Base-by-base conservation (phyloP, 2,888 invertebrate genomes). In the Pherbina coryleti region DNA sequence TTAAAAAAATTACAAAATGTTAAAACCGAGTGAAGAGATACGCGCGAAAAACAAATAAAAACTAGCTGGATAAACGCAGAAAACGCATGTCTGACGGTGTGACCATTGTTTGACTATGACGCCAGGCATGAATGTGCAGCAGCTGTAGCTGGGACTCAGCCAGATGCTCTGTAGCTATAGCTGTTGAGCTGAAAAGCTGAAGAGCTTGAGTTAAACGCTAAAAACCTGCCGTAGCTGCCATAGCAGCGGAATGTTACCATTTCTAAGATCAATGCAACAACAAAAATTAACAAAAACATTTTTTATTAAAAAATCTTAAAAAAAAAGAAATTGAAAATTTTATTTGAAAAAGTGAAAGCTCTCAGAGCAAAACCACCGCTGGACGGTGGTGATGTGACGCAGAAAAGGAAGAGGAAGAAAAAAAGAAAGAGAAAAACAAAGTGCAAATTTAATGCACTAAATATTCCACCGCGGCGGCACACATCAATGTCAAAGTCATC, bases 181-280 rank as follows among this genome's bases (percentile, higher is more conserved):
- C 70, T 66, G 53, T 19, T 31, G 17, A 28, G 60, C 64, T 71
- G 53, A 22, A 31, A 14, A 44, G 22, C 51, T 25, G 25, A 7
- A 53, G 70, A 70, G 44, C 67, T 67, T 11, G 44, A 14, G 75
- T 76, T 81, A 78, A 82, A 70, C 66, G 76, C 78, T 64, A 62
- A 5, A 49, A 74, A 44, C 25, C 74, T 62, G 64, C 51, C 62
- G 64, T 62, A 28, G 28, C 31, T 34, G 51, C 49, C 28, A 73
- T 73, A 79, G 37, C 69, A 77, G 75, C 69, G 75, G 62, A 51
- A 67, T 34, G 37, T n/a, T 67, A 34, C 37, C 14, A 44, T 5
- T 34, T 22, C n/a, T 66, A 22, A 37, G 5, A 5, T 19, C 22
- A 37, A 22, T 37, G 7, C 79, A 82, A 80, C 76, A 81, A 78